Base-by-base conservation (phyloP, 2,797 vertebrate species). In the Cirrhinus molitorella region DNA sequence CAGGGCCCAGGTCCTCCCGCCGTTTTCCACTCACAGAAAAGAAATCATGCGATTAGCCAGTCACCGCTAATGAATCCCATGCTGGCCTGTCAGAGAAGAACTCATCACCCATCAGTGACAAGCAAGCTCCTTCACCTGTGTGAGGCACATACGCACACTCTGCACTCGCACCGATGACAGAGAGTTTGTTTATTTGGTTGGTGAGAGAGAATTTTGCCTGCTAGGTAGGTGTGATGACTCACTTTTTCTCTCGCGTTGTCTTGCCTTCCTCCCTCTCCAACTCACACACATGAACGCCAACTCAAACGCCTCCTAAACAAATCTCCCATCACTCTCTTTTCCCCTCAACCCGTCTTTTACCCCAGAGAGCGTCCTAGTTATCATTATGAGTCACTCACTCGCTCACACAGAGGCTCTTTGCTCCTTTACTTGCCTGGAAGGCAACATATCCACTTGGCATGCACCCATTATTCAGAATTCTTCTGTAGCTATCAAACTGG, bases 21-120 rank as follows among this genome's bases (percentile, higher is more conserved):
- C 86, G 79, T 82, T 86, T 80, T 76, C 75, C 34, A 83, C 74
- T 78, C 74, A 83, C 87, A 84, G 37, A 80, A 59, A 89, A 87
- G 81, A 85, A 85, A 83, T 87, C 83, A 84, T 80, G 76, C 81
- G 66, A 81, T 80, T 84, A 85, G 85, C 75, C 67, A 85, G 88
- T 85, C 43, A 40, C 76, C 51, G 51, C 80, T 90, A 90, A 92
- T 89, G 80, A 91, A 88, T 89, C 86, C 86, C 86, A 77, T 68
- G 49, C 72, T 23, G 49, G 79, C 43, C 55, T 67, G 47, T 59
- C 66, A 73, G 63, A 73, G 75, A 76, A 57, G 80, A 86, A 43
- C 70, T 66, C 59, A 51, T 61, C 76, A 81, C 70, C 82, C 51
- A 53, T 67, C 67, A 47, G 72, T 76, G 81, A 87, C 65, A 67